Conservation (phyloP, 1,140 invertebrate species). For the Adoxophyes honmai region DNA sequence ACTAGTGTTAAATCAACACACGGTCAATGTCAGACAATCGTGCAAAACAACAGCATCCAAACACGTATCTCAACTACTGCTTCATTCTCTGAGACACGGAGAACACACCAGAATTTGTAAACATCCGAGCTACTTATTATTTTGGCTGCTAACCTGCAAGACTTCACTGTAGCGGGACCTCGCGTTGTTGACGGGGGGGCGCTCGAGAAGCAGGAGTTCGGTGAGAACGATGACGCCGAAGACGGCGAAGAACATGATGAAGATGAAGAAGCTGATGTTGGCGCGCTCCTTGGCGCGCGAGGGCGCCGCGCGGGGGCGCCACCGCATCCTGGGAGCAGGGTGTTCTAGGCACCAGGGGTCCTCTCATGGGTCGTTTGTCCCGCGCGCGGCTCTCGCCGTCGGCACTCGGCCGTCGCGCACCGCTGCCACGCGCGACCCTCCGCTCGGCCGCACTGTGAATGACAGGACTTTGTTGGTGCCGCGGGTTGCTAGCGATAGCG, state of each 20-base stretch:
- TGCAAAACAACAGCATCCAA: too few relatives aligned
- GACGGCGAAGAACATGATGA: constrained; percentile 92
- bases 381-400: background rate
- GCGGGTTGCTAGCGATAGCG: constrained; percentile 5
- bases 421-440: background rate
- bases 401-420: background rate
- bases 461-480: constrained; percentile 7
- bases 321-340: constrained; percentile 50
- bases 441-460: constrained; percentile 31
- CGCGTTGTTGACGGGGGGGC: constrained; percentile 55
- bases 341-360: constrained; percentile 19
- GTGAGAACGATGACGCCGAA: constrained; percentile 91
- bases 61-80: too few relatives aligned
- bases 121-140: background rate
- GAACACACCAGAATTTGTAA: constrained; percentile 15
- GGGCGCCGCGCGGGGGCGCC: constrained; percentile 52
- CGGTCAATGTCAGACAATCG: too few relatives aligned
- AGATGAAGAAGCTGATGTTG: constrained; percentile 91
- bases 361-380: constrained; percentile 33
- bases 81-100: too few relatives aligned
- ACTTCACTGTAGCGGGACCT: constrained; percentile 76
- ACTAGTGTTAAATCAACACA: too few relatives aligned
- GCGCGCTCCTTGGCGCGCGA: constrained; percentile 84
- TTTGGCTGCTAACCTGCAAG: constrained; percentile 72
- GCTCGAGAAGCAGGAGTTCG: constrained; percentile 87